Evolutionary conservation across 2,113 vertebrate genomes (phyloP).

Genomic region (Catharus fuscescens): DNA sequence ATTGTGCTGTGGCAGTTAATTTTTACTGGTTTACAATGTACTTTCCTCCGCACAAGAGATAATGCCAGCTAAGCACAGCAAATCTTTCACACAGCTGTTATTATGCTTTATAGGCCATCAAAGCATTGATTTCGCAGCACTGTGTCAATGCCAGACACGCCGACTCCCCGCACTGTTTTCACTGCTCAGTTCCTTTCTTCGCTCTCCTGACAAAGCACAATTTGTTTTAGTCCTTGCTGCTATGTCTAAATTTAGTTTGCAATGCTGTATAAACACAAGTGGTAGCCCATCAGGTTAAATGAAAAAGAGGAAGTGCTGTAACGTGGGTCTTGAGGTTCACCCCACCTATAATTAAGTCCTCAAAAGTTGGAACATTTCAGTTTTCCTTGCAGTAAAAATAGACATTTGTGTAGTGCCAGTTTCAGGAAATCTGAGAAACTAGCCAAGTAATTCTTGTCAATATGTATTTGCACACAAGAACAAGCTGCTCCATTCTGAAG

Average conservation of each 20-base stretch:
- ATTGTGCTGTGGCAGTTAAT: conserved; percentile 78
- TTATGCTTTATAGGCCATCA: conserved; percentile 42
- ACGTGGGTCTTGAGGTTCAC: neutral
- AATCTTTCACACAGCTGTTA: conserved; percentile 59
- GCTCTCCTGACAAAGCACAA: conserved; percentile 19
- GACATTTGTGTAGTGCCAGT: neutral
- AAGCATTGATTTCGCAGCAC: conserved; percentile 40
- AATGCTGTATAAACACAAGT: neutral
- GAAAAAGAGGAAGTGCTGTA: neutral
- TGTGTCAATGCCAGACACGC: conserved; percentile 26
- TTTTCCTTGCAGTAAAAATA: neutral
- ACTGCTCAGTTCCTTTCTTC: conserved; percentile 2
- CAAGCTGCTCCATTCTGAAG: neutral
- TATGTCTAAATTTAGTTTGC: conserved; percentile 11
- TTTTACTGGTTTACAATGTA: conserved; percentile 73
- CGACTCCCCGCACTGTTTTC: neutral
- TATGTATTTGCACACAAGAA: neutral
- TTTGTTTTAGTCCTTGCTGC: neutral
- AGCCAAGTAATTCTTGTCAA: neutral
- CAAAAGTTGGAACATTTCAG: neutral
- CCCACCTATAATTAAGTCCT: neutral
- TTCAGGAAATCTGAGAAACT: neutral
- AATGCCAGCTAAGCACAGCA: conserved; percentile 53
- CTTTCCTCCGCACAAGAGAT: conserved; percentile 52
- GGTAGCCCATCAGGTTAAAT: neutral